Conservation (phyloP, 2,888 invertebrate species). For the Eucera pruinosa region DNA sequence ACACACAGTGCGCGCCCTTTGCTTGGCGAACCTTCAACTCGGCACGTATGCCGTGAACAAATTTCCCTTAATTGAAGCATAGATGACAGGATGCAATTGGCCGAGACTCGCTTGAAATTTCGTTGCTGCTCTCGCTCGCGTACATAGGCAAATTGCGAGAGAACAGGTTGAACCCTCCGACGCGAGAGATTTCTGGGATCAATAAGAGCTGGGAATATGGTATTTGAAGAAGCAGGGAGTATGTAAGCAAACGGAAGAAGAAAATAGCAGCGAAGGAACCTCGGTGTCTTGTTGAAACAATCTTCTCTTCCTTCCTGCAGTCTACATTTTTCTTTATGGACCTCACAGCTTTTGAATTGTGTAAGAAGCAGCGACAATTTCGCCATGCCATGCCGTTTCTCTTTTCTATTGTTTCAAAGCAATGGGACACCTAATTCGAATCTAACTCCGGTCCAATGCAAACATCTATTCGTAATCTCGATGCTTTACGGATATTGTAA, state of each 20-base stretch:
- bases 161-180: background rate
- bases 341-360: too few relatives aligned
- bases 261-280: background rate
- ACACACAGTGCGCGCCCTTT: background rate
- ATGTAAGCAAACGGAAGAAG: conserved; percentile 1
- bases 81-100: background rate
- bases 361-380: too few relatives aligned
- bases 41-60: background rate
- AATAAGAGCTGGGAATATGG: background rate
- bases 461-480: too few relatives aligned
- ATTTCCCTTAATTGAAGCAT: conserved; percentile 13
- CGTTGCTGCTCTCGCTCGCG: background rate
- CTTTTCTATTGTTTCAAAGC: too few relatives aligned
- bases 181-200: too few relatives aligned
- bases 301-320: background rate
- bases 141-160: background rate
- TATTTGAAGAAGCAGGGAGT: background rate
- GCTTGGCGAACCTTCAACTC: conserved; percentile 1
- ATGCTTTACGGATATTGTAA: too few relatives aligned
- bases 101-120: too few relatives aligned
- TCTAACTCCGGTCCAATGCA: too few relatives aligned
- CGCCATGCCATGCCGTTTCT: too few relatives aligned
- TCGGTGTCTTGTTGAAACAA: background rate
- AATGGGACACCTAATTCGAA: too few relatives aligned
- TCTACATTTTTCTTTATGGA: too few relatives aligned